Evolutionary conservation across 30 jellyfish, hydroid and myxozoan species (phyloP).

Genomic region (Aurelia aurita complex sp. Pacific): DNA sequence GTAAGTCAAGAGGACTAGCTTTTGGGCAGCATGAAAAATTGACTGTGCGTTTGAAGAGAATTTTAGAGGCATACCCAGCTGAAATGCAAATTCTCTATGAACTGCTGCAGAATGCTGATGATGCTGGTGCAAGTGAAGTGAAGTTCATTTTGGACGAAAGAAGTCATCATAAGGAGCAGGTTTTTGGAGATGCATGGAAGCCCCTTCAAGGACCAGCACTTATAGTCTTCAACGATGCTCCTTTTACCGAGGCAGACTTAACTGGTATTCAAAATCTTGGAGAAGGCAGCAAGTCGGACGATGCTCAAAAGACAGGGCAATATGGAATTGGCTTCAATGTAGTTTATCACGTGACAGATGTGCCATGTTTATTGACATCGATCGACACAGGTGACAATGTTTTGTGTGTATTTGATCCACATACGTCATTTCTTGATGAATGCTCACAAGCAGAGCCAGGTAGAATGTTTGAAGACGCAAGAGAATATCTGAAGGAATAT

Average conservation of each 20-base stretch:
- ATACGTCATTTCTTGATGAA: slow-evolving; percentile 46
- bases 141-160: slow-evolving; percentile 60
- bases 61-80: slow-evolving; percentile 69
- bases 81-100: slow-evolving; percentile 58
- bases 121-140: slow-evolving; percentile 84
- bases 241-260: slow-evolving; percentile 56
- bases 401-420: slow-evolving; percentile 82
- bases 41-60: slow-evolving; percentile 68
- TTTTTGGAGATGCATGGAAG: slow-evolving; percentile 76
- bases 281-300: slow-evolving; percentile 63
- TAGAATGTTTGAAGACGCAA: slow-evolving; percentile 57
- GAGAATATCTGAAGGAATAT: slow-evolving; percentile 18
- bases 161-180: slow-evolving; percentile 24
- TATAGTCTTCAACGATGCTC: slow-evolving; percentile 64
- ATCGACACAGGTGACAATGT: slow-evolving; percentile 25
- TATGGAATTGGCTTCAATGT: slow-evolving; percentile 91
- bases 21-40: slow-evolving; percentile 84
- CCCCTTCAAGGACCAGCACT: slow-evolving; percentile 87
- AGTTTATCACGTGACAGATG: slow-evolving; percentile 80
- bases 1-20: slow-evolving; percentile 15
- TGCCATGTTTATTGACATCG: slow-evolving; percentile 66
- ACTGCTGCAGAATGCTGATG: slow-evolving; percentile 90
- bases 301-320: slow-evolving; percentile 77
- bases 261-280: slow-evolving; percentile 80
- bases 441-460: slow-evolving; percentile 72